These are phyloP conservation scores for Tympanoctomys barrerae DNA, from an alignment of 2,797 vertebrate species.

Conservation along the genomic window DNA sequence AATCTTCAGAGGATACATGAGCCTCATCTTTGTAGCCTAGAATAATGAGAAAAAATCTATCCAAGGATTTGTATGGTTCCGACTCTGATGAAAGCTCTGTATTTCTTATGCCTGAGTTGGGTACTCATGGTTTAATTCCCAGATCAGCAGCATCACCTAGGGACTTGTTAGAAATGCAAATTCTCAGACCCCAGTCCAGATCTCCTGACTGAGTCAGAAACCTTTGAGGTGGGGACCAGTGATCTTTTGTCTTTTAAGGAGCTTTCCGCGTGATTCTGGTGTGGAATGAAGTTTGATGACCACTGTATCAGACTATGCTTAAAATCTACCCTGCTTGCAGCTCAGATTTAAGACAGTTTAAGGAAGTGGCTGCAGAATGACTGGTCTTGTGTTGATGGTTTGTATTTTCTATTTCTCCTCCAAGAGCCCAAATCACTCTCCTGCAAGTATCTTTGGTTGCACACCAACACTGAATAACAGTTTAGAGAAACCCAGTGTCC, in stretches of 20 bases:
- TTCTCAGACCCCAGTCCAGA: neutral
- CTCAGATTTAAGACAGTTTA: conserved; percentile 25
- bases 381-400: neutral
- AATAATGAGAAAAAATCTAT: neutral
- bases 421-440: neutral
- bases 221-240: neutral
- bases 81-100: neutral
- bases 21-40: neutral
- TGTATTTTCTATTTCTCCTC: conserved; percentile 45
- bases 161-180: conserved; percentile 3
- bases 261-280: neutral
- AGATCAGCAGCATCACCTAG: neutral
- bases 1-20: conserved; percentile 3
- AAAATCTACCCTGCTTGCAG: neutral
- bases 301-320: neutral
- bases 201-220: conserved; percentile 14
- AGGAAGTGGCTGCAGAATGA: neutral
- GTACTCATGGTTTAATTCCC: neutral
- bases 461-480: neutral
- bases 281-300: neutral
- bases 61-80: neutral
- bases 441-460: neutral
- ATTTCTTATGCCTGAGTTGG: neutral
- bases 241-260: neutral
- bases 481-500: conserved; percentile 44